Evolutionary conservation across 2,797 vertebrate species (phyloP).

Genomic region (Sphenopsis melanotis): DNA sequence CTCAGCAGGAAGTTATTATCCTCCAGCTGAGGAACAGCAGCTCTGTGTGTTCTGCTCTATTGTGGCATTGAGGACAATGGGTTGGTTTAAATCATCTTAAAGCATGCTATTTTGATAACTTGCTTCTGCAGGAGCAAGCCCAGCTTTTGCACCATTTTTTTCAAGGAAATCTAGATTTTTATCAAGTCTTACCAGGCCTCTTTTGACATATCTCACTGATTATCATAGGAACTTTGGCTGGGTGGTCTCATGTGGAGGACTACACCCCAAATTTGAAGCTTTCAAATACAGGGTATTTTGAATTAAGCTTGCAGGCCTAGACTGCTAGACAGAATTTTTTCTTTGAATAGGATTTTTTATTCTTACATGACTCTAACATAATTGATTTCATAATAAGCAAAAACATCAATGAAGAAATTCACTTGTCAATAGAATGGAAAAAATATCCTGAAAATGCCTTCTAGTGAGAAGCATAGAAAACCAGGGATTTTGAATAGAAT

Average conservation of each 20-base stretch:
- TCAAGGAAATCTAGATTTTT: neutral
- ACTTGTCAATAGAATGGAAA: neutral
- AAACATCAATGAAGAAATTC: neutral
- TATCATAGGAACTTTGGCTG: neutral
- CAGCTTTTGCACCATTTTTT: neutral
- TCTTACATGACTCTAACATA: neutral
- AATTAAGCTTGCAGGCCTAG: neutral
- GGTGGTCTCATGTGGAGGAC: neutral
- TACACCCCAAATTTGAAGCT: neutral
- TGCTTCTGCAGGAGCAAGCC: neutral
- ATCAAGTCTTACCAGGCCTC: neutral
- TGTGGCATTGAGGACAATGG: slow-evolving; percentile 33
- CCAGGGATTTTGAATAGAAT: neutral
- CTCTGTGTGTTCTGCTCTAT: neutral
- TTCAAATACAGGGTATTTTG: neutral
- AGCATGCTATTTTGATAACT: neutral
- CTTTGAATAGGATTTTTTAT: neutral
- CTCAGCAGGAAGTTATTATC: slow-evolving; percentile 46
- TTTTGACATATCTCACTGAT: neutral
- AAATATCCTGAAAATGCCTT: neutral
- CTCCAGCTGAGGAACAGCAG: slow-evolving; percentile 22
- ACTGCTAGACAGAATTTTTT: neutral
- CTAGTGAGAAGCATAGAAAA: neutral
- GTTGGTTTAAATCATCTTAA: slow-evolving; percentile 10
- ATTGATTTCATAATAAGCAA: neutral